These are phyloP conservation scores for Sebastes flavidus DNA, from an alignment of 2,797 vertebrate species.

Conservation along the genomic window DNA sequence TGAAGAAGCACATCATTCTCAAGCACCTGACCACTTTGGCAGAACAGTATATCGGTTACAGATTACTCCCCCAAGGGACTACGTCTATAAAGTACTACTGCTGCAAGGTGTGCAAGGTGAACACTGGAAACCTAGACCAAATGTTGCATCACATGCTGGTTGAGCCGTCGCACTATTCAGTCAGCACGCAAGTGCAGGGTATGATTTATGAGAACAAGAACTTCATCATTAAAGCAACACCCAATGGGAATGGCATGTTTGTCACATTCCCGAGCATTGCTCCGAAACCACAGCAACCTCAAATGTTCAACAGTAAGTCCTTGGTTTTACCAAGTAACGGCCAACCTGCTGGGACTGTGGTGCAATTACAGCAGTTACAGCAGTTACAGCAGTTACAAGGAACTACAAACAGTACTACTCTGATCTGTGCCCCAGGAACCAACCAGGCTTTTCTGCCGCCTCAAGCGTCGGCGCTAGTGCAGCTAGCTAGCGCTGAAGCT, in stretches of 20 bases:
- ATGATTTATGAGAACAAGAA: conserved; percentile 87
- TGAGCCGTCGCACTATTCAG: conserved; percentile 88
- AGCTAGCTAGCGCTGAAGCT: conserved; percentile 85
- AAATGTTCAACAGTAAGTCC: conserved; percentile 64
- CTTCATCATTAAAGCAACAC: conserved; percentile 72
- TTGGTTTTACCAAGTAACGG: conserved; percentile 73
- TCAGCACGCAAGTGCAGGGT: conserved; percentile 89
- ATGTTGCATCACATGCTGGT: conserved; percentile 94
- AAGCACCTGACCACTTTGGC: conserved; percentile 88
- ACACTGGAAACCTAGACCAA: conserved; percentile 88
- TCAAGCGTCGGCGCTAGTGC: conserved; percentile 84
- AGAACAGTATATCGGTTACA: conserved; percentile 87
- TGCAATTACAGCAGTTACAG: conserved; percentile 72
- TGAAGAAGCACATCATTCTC: conserved; percentile 95
- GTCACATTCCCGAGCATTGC: conserved; percentile 72
- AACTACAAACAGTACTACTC: conserved; percentile 66
- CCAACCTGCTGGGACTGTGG: conserved; percentile 62
- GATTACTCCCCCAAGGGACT: conserved; percentile 51
- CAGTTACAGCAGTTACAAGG: conserved; percentile 71
- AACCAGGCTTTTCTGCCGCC: conserved; percentile 81
- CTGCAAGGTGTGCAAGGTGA: conserved; percentile 91
- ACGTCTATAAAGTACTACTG: conserved; percentile 69
- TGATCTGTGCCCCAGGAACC: conserved; percentile 74
- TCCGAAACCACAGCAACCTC: conserved; percentile 67
- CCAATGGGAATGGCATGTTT: conserved; percentile 78